Evolutionary conservation across 2,113 vertebrate genomes (phyloP), one percentile per base, ranked within the genome.

Genomic region (Sander lucioperca): DNA sequence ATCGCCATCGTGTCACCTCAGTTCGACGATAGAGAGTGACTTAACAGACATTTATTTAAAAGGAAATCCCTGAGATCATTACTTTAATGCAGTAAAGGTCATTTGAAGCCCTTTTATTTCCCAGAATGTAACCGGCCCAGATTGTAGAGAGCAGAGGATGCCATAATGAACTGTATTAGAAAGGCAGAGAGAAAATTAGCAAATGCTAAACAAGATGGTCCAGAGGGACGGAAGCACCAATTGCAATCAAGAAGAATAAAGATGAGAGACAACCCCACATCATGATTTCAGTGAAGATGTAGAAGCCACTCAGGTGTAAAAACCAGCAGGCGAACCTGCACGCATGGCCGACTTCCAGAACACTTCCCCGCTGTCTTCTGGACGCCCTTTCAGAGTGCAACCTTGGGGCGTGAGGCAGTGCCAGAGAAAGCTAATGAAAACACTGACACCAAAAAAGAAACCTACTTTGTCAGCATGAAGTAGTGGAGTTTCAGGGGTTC

Each of bases 341-440:
- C 16, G 62, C 84, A 14, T 75, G 91, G 74, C 43, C 47, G 30
- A 47, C 61, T 73, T 74, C 71, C 78, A 78, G 65, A 73, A 21
- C 51, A 0, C 76, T 59, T 62, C 48, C 80, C 86, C 14, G 45
- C 71, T 64, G 74, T 80, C 79, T 75, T 25, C 72, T 88, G 86
- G 80, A 51, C 30, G 30, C 85, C 87, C 86, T 80, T 78, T 77
- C 72, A 56, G 43, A 70, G 14, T 1, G 47, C 76, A 59, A 90
- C 88, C 83, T 86, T 80, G 71, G 8, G 43, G 10, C 19, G 50
- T 6, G 14, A 65, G 23, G 56, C 59, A 6, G 57, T 4, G 73
- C 59, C 65, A 65, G 48, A 45, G 78, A 56, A 21, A 56, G 27
- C 59, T 47, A 62, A 68, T 33, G n/a, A 72, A 65, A 58, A 39